phyloP scores from a whole-genome alignment of 2,888 invertebrate species.

The Drosophila maculinotata region DNA sequence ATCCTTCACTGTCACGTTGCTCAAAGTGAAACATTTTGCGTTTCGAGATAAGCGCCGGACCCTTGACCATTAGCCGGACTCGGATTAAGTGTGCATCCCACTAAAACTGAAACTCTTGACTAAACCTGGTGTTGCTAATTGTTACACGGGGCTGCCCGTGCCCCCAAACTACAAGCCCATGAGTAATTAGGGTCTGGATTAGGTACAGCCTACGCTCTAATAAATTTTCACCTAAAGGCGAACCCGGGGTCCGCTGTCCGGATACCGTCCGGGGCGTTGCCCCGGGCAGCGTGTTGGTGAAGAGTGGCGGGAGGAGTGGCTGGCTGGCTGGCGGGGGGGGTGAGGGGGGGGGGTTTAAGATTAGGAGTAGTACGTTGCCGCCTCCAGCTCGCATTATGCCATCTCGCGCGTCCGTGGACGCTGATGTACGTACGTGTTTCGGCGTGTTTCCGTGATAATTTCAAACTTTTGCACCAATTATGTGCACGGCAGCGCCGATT shows the following conservation, averaged over 20 bases:
- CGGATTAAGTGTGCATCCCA: slow-evolving; percentile 24
- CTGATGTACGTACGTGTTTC: slow-evolving; percentile 75
- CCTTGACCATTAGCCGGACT: slow-evolving; percentile 33
- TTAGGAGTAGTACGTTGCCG: slow-evolving; percentile 26
- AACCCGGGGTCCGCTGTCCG: slow-evolving; percentile 33
- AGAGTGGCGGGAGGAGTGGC: neutral
- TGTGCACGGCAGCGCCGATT: slow-evolving; percentile 74
- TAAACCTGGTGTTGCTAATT: slow-evolving; percentile 64
- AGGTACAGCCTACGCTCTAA: slow-evolving; percentile 66
- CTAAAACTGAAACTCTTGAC: slow-evolving; percentile 42
- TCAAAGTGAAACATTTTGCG: slow-evolving; percentile 68
- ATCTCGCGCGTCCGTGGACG: slow-evolving; percentile 72
- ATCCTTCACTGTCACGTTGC: slow-evolving; percentile 34
- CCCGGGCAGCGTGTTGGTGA: slow-evolving; percentile 15
- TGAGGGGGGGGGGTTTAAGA: slow-evolving; percentile 4
- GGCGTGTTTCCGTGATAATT: slow-evolving; percentile 78
- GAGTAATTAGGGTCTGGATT: slow-evolving; percentile 77
- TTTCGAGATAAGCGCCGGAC: slow-evolving; percentile 46
- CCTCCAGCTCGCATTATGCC: slow-evolving; percentile 59
- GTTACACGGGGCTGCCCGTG: slow-evolving; percentile 50
- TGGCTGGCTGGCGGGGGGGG: neutral
- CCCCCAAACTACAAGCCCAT: slow-evolving; percentile 55
- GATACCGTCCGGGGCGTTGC: slow-evolving; percentile 48
- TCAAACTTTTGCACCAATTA: slow-evolving; percentile 78
- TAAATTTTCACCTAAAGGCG: slow-evolving; percentile 67